These are phyloP conservation scores for Mamestra brassicae DNA, from an alignment of 2,888 invertebrate species.

Conservation along the genomic window DNA sequence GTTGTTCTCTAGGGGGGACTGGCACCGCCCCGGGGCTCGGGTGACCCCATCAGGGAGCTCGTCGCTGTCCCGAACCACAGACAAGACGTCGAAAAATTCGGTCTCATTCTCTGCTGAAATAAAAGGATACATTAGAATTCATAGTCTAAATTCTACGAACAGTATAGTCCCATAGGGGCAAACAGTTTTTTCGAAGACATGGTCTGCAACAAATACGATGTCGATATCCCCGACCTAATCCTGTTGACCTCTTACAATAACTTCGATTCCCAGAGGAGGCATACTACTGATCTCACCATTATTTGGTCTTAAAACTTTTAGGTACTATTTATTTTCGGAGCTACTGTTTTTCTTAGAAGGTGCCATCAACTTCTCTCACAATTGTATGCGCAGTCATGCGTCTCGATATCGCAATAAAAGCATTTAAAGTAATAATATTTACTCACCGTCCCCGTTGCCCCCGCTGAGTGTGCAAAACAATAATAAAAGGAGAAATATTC, in stretches of 20 bases:
- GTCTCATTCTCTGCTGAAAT: conserved; percentile 87
- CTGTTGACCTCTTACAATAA: conserved; percentile 40
- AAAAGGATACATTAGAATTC: conserved; percentile 23
- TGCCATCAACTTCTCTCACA: conserved; percentile 34
- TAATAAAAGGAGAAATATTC: conserved; percentile 80
- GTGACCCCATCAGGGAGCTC: conserved; percentile 92
- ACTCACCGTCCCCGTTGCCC: conserved; percentile 83
- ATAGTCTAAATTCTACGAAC: neutral
- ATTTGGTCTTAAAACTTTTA: conserved; percentile 23
- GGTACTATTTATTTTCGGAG: conserved; percentile 32
- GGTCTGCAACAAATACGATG: conserved; percentile 9
- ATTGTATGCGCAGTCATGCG: conserved; percentile 78
- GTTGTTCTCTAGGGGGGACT: conserved; percentile 81
- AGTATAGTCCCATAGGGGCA: conserved; percentile 7
- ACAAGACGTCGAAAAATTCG: conserved; percentile 92
- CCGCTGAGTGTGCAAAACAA: conserved; percentile 81
- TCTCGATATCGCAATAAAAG: conserved; percentile 69
- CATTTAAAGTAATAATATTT: conserved; percentile 76
- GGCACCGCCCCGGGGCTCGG: conserved; percentile 92
- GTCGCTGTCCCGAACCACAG: conserved; percentile 91
- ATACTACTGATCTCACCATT: conserved; percentile 37
- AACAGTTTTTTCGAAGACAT: conserved; percentile 18
- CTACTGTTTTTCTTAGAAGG: conserved; percentile 16
- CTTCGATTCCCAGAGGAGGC: conserved; percentile 30
- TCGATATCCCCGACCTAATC: conserved; percentile 46